Evolutionary conservation across 2,888 invertebrate species (phyloP), one percentile per base, ranked within the genome.

Genomic region (Parnassius apollo): DNA sequence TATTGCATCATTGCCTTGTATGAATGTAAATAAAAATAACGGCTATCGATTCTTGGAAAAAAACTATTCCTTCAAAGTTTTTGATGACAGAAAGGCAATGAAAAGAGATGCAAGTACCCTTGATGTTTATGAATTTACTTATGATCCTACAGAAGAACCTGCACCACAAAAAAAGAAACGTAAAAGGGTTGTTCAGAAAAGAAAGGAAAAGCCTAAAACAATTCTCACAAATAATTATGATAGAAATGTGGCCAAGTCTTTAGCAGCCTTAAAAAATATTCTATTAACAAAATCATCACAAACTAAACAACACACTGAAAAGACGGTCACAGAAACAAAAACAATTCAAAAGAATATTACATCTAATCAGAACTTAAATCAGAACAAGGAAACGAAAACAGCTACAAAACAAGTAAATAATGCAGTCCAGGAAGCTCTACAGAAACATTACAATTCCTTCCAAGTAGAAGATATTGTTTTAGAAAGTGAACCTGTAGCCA

Each of bases 91-190:
- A 18, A 67, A 72, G 18, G 58, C 69, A 11, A 49, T 71, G 1
- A 77, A 77, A 57, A 73, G 79, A 65, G 71, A 71, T 64, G 73
- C 75, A 9, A 78, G 78, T 65, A 77, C 80, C 54, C 65, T 80
- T 62, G 90, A 91, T 75, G 73, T 91, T 2, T 92, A 92, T 72
- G 92, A 92, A 69, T 92, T 92, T 61, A 91, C 91, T 18, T 92
- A 76, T 79, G 88, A 92, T 67, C 91, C 92, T 0, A 76, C 77
- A 66, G 89, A 91, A 55, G 91, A 92, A 74, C 91, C 91, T 11
- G 71, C 79, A 59, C 83, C 83, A 18, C 77, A 78, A 55, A 91
- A 91, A 71, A 91, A 89, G 67, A 91, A 90, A 67, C 78, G 77
- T 10, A 90, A 84, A 66, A 84, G 72, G 59, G 68, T 69, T 18